A percentile compares a stretch with the other conserved stretches of the same genome.
These are phyloP conservation scores for Lepidonotus clava DNA, from an alignment of 2,888 invertebrate species.

Conservation along the genomic window DNA sequence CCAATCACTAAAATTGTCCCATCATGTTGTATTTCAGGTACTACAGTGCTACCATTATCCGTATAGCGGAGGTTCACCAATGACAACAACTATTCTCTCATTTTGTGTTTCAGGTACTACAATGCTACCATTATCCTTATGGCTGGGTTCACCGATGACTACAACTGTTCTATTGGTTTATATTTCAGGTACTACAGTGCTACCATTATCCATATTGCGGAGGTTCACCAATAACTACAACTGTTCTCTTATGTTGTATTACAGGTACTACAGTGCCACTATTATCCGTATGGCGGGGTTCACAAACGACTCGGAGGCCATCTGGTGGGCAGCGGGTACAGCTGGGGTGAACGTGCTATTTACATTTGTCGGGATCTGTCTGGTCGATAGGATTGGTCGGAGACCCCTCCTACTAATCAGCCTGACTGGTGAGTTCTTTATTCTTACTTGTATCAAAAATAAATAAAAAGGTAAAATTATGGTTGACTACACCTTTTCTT, in stretches of 20 bases:
- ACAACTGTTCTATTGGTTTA: background rate
- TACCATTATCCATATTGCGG: slow-evolving; percentile 79
- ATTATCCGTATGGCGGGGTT: slow-evolving; percentile 79
- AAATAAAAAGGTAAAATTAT: background rate
- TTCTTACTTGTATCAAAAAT: background rate
- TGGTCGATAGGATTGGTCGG: slow-evolving; percentile 79
- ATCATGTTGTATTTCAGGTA: too few relatives aligned
- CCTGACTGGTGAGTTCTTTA: slow-evolving; percentile 72
- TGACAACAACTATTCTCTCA: too few relatives aligned
- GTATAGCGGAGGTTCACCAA: too few relatives aligned
- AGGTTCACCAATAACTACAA: slow-evolving; percentile 75
- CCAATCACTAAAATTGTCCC: too few relatives aligned
- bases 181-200: slow-evolving; percentile 66
- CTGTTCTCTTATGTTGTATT: background rate
- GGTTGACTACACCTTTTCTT: too few relatives aligned
- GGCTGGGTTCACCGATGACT: slow-evolving; percentile 77
- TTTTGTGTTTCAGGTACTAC: slow-evolving; percentile 74
- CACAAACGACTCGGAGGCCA: slow-evolving; percentile 73
- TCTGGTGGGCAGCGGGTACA: slow-evolving; percentile 78
- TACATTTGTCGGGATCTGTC: slow-evolving; percentile 77
- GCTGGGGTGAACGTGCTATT: slow-evolving; percentile 78
- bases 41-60: too few relatives aligned
- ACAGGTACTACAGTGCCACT: slow-evolving; percentile 79
- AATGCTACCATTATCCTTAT: slow-evolving; percentile 79
- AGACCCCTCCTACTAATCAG: slow-evolving; percentile 76